These are phyloP conservation scores for Hypolimnas misippus DNA, from an alignment of 2,888 invertebrate genomes.

Conservation along the genomic window DNA sequence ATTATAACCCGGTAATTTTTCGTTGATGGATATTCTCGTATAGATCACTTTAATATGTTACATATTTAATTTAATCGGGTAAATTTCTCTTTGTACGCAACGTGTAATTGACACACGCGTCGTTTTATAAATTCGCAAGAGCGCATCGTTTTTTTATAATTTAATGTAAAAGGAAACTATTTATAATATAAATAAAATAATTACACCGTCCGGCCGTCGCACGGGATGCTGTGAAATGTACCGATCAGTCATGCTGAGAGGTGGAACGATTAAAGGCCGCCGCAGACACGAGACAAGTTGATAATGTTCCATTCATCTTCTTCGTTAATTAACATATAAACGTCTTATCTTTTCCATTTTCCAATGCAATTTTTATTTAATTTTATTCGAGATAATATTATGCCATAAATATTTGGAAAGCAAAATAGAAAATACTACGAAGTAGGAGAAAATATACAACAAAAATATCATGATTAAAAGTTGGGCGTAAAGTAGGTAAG, in stretches of 20 bases:
- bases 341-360: background rate
- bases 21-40: conserved; percentile 4
- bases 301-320: background rate
- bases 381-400: no score
- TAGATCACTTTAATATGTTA: conserved; percentile 4
- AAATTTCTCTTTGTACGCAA: conserved; percentile 13
- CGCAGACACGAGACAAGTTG: conserved; percentile 29
- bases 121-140: conserved; percentile 27
- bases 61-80: conserved; percentile 10
- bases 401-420: no score
- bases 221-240: conserved; percentile 63
- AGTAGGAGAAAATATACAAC: no score
- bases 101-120: conserved; percentile 11
- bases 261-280: conserved; percentile 44
- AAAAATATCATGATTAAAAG: no score
- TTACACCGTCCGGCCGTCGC: conserved; percentile 59
- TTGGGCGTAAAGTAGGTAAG: no score
- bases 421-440: no score
- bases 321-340: background rate
- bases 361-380: no score
- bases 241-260: conserved; percentile 58
- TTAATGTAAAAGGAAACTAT: conserved; percentile 60
- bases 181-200: conserved; percentile 77
- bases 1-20: conserved; percentile 11
- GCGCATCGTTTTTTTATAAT: conserved; percentile 38